Evolutionary conservation across 2,797 vertebrate species (phyloP).

Genomic region (Brotogeris chrysoptera): DNA sequence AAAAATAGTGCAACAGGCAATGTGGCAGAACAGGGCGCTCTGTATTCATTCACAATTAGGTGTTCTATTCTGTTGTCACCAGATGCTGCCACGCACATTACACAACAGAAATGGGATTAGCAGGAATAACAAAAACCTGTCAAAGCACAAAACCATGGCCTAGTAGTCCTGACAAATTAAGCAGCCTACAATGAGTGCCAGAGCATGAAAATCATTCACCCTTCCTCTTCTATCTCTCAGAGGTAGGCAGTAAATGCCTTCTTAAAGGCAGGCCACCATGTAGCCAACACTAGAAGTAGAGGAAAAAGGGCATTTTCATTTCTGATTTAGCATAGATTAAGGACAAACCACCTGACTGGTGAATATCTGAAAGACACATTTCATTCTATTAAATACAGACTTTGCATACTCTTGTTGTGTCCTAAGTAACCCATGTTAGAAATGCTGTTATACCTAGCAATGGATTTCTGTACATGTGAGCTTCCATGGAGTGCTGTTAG

Average conservation of each 20-base stretch:
- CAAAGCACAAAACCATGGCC: slow-evolving; percentile 67
- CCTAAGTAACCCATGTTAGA: background rate
- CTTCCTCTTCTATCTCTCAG: slow-evolving; percentile 58
- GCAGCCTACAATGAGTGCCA: slow-evolving; percentile 62
- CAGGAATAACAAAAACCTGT: slow-evolving; percentile 70
- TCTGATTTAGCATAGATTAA: background rate
- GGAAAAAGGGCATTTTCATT: background rate
- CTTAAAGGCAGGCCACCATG: slow-evolving; percentile 47
- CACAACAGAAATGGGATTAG: slow-evolving; percentile 72
- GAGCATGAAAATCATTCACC: slow-evolving; percentile 69
- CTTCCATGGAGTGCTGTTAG: background rate
- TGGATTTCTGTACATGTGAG: background rate
- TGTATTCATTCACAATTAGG: slow-evolving; percentile 72
- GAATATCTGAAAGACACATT: background rate
- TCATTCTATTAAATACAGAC: background rate
- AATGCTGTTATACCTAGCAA: background rate
- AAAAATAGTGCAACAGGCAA: slow-evolving; percentile 67
- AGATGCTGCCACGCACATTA: slow-evolving; percentile 72
- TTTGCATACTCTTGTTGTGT: background rate
- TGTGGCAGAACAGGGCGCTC: slow-evolving; percentile 61
- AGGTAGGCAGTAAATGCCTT: slow-evolving; percentile 37
- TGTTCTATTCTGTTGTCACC: slow-evolving; percentile 73
- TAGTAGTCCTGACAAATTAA: slow-evolving; percentile 71
- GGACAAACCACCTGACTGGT: background rate
- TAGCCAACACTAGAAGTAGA: background rate